phyloP scores from a whole-genome alignment of 2,113 vertebrate species.

The Phyllostomus hastatus region DNA sequence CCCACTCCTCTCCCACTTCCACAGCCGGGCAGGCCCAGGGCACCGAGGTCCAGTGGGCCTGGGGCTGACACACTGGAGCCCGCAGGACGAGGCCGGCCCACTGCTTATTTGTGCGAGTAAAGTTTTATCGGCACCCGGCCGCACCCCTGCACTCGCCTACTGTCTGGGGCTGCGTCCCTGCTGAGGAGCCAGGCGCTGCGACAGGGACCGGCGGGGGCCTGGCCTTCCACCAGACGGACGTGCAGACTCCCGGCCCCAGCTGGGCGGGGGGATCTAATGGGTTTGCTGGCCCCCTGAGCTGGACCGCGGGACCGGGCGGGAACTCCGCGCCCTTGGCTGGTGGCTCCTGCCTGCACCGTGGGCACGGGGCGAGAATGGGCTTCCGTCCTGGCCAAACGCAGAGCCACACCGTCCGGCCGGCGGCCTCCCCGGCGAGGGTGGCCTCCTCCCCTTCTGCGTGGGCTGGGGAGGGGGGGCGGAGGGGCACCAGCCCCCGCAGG shows the following conservation, averaged over 20 bases:
- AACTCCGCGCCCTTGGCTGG: slow-evolving; percentile 42
- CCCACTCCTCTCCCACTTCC: background rate
- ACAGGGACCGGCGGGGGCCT: rapidly evolving
- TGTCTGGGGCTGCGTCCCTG: rapidly evolving
- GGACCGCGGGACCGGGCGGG: background rate
- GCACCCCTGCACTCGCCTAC: rapidly evolving
- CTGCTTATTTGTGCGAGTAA: background rate
- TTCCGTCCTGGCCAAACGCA: slow-evolving; percentile 44
- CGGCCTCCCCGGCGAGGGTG: background rate
- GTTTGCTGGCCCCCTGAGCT: background rate
- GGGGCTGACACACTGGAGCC: background rate
- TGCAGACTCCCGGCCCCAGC: background rate
- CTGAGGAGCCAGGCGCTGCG: background rate
- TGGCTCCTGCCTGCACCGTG: background rate
- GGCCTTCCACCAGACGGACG: background rate
- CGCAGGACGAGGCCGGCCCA: background rate
- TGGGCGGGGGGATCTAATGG: background rate
- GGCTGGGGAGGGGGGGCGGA: background rate
- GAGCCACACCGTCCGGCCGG: slow-evolving; percentile 31
- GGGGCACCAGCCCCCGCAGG: background rate
- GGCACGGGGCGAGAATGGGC: slow-evolving; percentile 41
- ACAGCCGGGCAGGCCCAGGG: background rate
- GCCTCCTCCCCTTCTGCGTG: background rate
- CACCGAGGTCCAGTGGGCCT: background rate
- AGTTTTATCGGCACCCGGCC: background rate